These are phyloP conservation scores for Xenopus borealis DNA, from an alignment of 2,113 vertebrate species.

Conservation along the genomic window DNA sequence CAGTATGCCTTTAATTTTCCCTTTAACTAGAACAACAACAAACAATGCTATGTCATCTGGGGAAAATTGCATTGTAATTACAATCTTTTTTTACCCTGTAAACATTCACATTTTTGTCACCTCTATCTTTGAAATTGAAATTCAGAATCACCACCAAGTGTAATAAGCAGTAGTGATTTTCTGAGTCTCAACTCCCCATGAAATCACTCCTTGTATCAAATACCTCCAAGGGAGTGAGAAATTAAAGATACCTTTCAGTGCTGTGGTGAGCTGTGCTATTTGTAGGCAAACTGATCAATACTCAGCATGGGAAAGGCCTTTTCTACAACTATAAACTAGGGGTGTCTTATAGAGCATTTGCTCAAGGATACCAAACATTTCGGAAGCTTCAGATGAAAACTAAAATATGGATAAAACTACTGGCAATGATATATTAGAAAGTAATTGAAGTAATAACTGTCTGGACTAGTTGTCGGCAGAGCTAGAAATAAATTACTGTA, in stretches of 20 bases:
- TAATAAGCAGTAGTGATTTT: conserved; percentile 41
- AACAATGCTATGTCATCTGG: no score
- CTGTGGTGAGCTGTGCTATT: conserved; percentile 24
- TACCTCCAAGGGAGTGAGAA: conserved; percentile 30
- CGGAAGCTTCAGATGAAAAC: conserved; percentile 9
- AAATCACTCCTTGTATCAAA: conserved; percentile 53
- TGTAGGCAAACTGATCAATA: conserved; percentile 35
- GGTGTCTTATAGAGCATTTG: conserved; percentile 29
- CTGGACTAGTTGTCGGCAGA: conserved; percentile 19
- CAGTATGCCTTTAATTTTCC: no score
- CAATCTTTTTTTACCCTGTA: neutral
- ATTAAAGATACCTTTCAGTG: conserved; percentile 47
- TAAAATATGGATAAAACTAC: neutral
- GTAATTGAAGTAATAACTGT: conserved; percentile 24
- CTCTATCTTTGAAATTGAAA: conserved; percentile 27
- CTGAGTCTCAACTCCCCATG: conserved; percentile 29
- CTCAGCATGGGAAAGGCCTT: conserved; percentile 24
- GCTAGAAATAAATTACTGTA: conserved; percentile 29
- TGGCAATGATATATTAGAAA: neutral
- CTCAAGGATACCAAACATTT: conserved; percentile 36
- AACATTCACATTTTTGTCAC: conserved; percentile 1
- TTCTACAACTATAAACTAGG: neutral
- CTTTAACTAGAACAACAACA: no score
- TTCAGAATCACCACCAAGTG: conserved; percentile 42
- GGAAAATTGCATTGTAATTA: no score